These are phyloP conservation scores for Poeciliopsis turneri DNA, from an alignment of 2,797 vertebrate species.

Conservation along the genomic window DNA sequence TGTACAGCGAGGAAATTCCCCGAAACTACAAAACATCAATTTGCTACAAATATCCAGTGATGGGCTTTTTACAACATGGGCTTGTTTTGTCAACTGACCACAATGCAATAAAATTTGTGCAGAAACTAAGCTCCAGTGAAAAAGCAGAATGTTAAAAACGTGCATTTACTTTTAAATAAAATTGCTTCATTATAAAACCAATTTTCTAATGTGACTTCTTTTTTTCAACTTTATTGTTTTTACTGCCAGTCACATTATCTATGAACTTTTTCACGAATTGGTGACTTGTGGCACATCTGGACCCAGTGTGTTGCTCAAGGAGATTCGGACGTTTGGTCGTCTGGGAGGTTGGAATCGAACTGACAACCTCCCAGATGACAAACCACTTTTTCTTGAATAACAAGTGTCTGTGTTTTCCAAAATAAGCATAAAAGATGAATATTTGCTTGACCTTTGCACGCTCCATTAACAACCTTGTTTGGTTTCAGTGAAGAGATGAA, in stretches of 20 bases:
- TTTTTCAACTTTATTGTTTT: background rate
- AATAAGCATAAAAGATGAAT: background rate
- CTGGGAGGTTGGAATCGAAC: background rate
- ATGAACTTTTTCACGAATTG: background rate
- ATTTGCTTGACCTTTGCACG: background rate
- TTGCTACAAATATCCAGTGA: background rate
- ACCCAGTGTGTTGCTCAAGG: background rate
- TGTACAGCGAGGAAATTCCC: background rate
- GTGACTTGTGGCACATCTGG: background rate
- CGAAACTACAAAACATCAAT: background rate
- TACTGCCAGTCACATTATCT: background rate
- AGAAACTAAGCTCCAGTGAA: background rate
- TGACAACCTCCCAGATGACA: background rate
- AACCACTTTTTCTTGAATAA: background rate
- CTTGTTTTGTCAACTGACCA: background rate
- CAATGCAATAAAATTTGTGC: background rate
- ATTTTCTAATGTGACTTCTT: background rate
- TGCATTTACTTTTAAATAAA: background rate
- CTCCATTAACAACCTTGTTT: constrained; percentile 10
- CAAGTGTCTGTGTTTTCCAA: background rate
- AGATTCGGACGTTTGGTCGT: background rate
- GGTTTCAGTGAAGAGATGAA: constrained; percentile 41
- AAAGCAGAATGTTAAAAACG: background rate
- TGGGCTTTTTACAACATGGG: background rate
- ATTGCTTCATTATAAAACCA: background rate